These are phyloP conservation scores for Bedellia somnulentella DNA, from an alignment of 2,888 invertebrate genomes.

Conservation along the genomic window DNA sequence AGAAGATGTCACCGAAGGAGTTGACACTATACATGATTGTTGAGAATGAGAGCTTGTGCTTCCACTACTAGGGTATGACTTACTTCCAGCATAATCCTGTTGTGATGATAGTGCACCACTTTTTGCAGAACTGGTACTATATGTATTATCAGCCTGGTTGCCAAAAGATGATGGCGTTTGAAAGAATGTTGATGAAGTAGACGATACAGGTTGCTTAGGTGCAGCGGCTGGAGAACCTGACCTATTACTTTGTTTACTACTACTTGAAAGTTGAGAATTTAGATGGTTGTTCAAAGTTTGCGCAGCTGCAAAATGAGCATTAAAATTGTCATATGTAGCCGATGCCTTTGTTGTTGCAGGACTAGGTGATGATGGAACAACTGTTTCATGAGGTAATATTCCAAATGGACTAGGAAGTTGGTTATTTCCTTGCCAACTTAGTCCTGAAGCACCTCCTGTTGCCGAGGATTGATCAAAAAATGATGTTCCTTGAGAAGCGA, in stretches of 20 bases:
- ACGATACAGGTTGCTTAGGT: conserved; percentile 53
- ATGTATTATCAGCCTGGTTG: conserved; percentile 59
- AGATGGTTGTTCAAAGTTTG: conserved; percentile 66
- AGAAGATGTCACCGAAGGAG: conserved; percentile 59
- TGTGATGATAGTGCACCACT: conserved; percentile 55
- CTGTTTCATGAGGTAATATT: conserved; percentile 77
- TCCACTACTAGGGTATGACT: conserved; percentile 63
- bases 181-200: conserved; percentile 63
- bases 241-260: conserved; percentile 57
- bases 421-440: conserved; percentile 76
- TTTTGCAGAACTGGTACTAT: conserved; percentile 58
- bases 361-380: conserved; percentile 67
- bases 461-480: conserved; percentile 70
- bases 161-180: conserved; percentile 65
- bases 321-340: conserved; percentile 68
- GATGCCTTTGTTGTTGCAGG: conserved; percentile 62
- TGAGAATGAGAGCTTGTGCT: conserved; percentile 63
- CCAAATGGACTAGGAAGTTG: conserved; percentile 75
- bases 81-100: conserved; percentile 62
- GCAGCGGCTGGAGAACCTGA: conserved; percentile 58
- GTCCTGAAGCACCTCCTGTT: conserved; percentile 44
- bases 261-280: conserved; percentile 64
- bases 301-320: conserved; percentile 69
- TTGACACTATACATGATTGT: conserved; percentile 74
- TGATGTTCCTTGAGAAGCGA: conserved; percentile 60